Evolutionary conservation across 1,140 invertebrate genomes (phyloP).

Genomic region (Magallana gigas): DNA sequence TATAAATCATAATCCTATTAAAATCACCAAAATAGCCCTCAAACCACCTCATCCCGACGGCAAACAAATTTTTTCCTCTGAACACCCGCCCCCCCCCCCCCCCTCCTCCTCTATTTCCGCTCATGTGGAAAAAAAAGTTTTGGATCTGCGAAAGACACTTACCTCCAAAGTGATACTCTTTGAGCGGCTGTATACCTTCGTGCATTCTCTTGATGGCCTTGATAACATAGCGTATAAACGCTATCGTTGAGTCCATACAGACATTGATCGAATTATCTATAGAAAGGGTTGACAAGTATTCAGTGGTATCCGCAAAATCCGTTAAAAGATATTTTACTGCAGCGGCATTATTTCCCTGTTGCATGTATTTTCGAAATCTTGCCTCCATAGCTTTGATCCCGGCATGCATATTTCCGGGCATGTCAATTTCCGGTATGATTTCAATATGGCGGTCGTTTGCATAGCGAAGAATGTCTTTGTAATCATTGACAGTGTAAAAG

Average conservation of each 20-base stretch:
- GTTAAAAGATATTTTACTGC: conserved; percentile 61
- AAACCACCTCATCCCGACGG: too few relatives aligned
- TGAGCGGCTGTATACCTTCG: conserved; percentile 67
- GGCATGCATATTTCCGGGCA: conserved; percentile 74
- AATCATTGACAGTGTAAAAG: conserved; percentile 71
- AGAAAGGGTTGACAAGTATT: conserved; percentile 69
- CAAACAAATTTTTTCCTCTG: too few relatives aligned
- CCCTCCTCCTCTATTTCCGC: too few relatives aligned
- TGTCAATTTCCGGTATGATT: conserved; percentile 77
- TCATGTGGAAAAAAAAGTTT: too few relatives aligned
- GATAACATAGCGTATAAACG: conserved; percentile 65
- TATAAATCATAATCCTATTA: too few relatives aligned
- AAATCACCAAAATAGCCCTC: conserved; percentile 67
- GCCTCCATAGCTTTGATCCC: conserved; percentile 74
- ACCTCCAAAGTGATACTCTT: conserved; percentile 75
- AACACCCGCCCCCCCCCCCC: conserved; percentile 68
- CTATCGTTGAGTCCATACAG: conserved; percentile 72
- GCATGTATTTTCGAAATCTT: conserved; percentile 51
- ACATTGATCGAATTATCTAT: conserved; percentile 75
- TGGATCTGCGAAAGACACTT: too few relatives aligned
- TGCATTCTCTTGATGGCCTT: conserved; percentile 62
- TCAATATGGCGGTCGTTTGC: conserved; percentile 69
- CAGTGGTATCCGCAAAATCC: conserved; percentile 64
- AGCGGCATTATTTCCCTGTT: conserved; percentile 35
- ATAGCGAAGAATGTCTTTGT: conserved; percentile 70